Conservation (phyloP, 1,140 invertebrate genomes). For the Sinonovacula constricta region DNA sequence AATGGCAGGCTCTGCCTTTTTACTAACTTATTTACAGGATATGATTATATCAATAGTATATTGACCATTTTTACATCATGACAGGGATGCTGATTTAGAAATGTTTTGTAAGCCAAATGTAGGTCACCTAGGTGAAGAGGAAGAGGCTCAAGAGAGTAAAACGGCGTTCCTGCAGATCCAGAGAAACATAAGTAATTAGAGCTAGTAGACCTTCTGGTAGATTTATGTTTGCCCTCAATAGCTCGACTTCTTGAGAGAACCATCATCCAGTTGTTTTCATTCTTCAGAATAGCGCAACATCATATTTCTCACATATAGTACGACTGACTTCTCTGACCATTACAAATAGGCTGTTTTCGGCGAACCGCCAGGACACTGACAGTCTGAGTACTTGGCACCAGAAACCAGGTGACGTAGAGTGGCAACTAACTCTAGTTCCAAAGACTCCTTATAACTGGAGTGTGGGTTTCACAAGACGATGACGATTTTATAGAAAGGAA, state of each 20-base stretch:
- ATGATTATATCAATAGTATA: too few species aligned
- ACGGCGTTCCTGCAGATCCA: too few species aligned
- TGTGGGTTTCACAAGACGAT: too few species aligned
- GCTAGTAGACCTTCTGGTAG: neutral
- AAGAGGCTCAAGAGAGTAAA: too few species aligned
- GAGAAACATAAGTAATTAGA: constrained; percentile 7
- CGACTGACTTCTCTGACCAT: neutral
- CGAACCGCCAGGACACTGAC: constrained; percentile 12
- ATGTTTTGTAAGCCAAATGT: too few species aligned
- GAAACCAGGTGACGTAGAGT: constrained; percentile 29
- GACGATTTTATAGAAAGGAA: too few species aligned
- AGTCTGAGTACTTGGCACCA: constrained; percentile 42
- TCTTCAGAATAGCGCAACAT: neutral
- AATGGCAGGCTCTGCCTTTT: too few species aligned
- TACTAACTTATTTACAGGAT: too few species aligned
- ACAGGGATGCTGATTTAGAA: too few species aligned
- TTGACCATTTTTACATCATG: too few species aligned
- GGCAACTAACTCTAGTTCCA: constrained; percentile 25
- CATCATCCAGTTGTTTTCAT: neutral
- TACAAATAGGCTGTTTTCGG: neutral
- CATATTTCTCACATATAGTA: constrained; percentile 9
- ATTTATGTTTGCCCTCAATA: constrained; percentile 1
- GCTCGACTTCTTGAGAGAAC: neutral
- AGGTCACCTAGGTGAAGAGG: too few species aligned
- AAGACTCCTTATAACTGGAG: neutral